Percentiles rank a stretch among this genome's conserved stretches.
Conservation (phyloP, 2,888 invertebrate species). For the Auanema sp. region DNA sequence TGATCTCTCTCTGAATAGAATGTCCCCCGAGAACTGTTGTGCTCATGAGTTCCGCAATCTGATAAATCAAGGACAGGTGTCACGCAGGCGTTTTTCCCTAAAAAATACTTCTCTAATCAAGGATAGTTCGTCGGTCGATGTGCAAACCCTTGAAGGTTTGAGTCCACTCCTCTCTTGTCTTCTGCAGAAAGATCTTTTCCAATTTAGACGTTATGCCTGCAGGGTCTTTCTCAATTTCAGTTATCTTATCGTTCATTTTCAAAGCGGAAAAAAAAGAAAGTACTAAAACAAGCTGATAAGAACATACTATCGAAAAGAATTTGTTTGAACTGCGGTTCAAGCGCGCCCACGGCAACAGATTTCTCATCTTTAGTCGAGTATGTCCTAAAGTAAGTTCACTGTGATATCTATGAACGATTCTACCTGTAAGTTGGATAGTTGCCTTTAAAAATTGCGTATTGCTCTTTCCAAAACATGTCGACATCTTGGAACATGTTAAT, state of each 20-base stretch:
- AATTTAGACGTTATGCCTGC: slow-evolving; percentile 70
- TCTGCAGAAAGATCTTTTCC: slow-evolving; percentile 74
- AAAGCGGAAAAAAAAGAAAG: too few species aligned
- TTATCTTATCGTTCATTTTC: too few species aligned
- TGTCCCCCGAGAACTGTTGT: slow-evolving; percentile 72
- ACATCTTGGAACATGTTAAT: slow-evolving; percentile 44
- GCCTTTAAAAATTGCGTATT: slow-evolving; percentile 50
- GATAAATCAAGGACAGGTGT: slow-evolving; percentile 81
- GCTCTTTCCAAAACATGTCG: slow-evolving; percentile 45
- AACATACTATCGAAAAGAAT: too few species aligned
- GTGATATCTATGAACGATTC: neutral
- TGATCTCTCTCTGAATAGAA: slow-evolving; percentile 71
- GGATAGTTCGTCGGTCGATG: neutral
- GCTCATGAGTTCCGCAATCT: slow-evolving; percentile 70
- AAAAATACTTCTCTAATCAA: too few species aligned
- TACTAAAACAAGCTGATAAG: too few species aligned
- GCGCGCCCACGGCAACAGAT: slow-evolving; percentile 89
- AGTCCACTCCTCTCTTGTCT: slow-evolving; percentile 85
- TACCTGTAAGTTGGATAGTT: slow-evolving; percentile 56
- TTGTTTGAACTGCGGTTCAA: slow-evolving; percentile 73
- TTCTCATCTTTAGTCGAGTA: slow-evolving; percentile 75
- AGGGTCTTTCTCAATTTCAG: slow-evolving; percentile 66
- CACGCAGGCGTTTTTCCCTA: slow-evolving; percentile 85
- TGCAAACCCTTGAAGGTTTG: slow-evolving; percentile 52
- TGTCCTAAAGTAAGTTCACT: slow-evolving; percentile 29